Conservation (phyloP, 2,113 vertebrate species). For the Promerops cafer region DNA sequence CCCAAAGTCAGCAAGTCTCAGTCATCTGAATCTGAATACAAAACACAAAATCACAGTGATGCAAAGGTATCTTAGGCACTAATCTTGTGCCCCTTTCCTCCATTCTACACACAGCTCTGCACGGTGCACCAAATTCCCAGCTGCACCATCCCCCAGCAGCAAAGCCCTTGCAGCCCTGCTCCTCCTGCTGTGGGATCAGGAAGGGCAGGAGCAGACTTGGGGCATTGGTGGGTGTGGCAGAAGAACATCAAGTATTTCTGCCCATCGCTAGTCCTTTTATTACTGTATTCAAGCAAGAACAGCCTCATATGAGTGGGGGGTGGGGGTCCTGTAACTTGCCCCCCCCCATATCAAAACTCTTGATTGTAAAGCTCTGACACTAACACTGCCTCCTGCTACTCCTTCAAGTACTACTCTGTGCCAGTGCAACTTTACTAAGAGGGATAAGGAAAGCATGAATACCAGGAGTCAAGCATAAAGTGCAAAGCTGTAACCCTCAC, state of each 20-base stretch:
- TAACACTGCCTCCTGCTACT: not conserved
- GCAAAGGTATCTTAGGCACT: not conserved
- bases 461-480: not conserved
- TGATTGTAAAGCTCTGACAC: not conserved
- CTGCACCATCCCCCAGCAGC: no score
- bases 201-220: not conserved
- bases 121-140: rapidly evolving
- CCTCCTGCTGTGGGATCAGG: not conserved
- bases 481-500: not conserved
- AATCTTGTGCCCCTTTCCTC: not conserved
- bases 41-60: not conserved
- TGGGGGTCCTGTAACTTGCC: not conserved
- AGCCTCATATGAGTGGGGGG: not conserved
- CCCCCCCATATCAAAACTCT: rapidly evolving
- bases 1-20: not conserved
- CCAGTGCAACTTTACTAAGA: not conserved
- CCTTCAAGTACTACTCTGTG: not conserved
- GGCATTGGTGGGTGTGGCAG: rapidly evolving
- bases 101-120: not conserved
- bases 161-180: not conserved
- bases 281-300: not conserved
- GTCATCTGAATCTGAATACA: rapidly evolving
- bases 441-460: rapidly evolving
- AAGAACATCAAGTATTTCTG: not conserved
- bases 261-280: not conserved